Evolutionary conservation across 2,113 vertebrate genomes (phyloP), one percentile per base, ranked within the genome.

Genomic region (Falcunculus frontatus): DNA sequence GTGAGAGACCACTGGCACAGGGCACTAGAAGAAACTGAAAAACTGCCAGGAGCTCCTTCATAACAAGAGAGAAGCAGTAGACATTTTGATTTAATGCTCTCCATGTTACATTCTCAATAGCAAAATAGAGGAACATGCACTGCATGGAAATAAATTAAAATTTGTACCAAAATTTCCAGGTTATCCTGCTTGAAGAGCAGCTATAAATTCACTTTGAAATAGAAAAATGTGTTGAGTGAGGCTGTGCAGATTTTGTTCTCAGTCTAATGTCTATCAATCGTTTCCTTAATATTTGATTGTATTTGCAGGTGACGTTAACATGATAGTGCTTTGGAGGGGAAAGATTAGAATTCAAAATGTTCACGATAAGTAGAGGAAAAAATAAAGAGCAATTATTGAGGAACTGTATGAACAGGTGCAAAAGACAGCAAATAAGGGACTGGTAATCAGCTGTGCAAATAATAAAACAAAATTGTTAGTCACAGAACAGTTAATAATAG

Each of bases 191-290:
- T 27, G n/a, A 84, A 83, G 13, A 29, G 6, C 11, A 76, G 7
- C 5, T 83, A 41, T 11, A 25, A 29, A 68, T 44, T 83, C 6
- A 25, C 9, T 49, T 62, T 26, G 10, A 74, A 73, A 26, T 3
- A 14, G 17, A 72, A 93, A 29, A 83, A 44, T n/a, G 11, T 37
- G 49, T 19, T 60, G 16, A 76, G 6, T 47, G 23, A 73, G 3
- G 2, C 22, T 67, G 16, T 32, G 49, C 18, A 65, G 30, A 7
- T 47, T 89, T 94, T 74, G 21, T 57, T 11, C 15, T 80, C 42
- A 56, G 11, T 7, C 7, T 75, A 64, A n/a, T 50, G 20, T 3
- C 0, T 3, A 32, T 49, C 10, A 6, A 19, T 6, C 2, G 6
- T 49, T 83, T 84, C 59, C 19, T 65, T 80, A n/a, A 73, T 65